phyloP scores from a whole-genome alignment of 2,888 invertebrate genomes.

The Sisyra terminalis region DNA sequence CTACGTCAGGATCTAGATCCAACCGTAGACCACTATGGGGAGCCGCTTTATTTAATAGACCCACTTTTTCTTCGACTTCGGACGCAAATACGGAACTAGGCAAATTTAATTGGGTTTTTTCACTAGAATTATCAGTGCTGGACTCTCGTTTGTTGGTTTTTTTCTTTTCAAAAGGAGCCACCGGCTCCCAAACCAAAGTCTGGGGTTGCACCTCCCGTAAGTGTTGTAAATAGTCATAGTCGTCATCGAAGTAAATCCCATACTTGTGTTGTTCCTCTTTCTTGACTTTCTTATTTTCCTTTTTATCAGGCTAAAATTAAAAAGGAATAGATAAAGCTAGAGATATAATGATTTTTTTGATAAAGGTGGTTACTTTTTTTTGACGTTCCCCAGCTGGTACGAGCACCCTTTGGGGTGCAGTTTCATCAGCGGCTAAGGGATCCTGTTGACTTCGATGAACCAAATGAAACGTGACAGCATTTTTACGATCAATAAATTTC shows the following conservation, averaged over 20 bases:
- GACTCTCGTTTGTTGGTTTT: slow-evolving; percentile 18
- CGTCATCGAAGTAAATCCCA: slow-evolving; percentile 88
- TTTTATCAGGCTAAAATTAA: no score
- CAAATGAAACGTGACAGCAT: slow-evolving; percentile 78
- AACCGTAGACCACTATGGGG: slow-evolving; percentile 39
- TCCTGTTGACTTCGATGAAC: slow-evolving; percentile 90
- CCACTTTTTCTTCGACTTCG: slow-evolving; percentile 68
- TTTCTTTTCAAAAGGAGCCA: slow-evolving; percentile 23
- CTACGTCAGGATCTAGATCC: slow-evolving; percentile 80
- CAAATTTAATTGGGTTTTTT: slow-evolving; percentile 30
- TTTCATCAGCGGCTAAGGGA: slow-evolving; percentile 77
- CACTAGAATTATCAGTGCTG: slow-evolving; percentile 18
- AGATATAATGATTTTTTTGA: background rate
- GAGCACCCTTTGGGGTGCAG: slow-evolving; percentile 75
- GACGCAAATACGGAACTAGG: slow-evolving; percentile 85
- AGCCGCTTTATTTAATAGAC: slow-evolving; percentile 67
- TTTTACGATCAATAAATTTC: slow-evolving; percentile 83
- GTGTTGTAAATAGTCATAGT: slow-evolving; percentile 91
- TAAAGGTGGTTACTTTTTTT: background rate
- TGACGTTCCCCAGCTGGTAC: slow-evolving; percentile 31
- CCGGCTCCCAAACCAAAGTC: slow-evolving; percentile 33
- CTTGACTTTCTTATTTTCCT: no score
- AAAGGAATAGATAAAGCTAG: slow-evolving; percentile 5
- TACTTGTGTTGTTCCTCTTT: slow-evolving; percentile 63
- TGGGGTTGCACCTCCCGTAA: slow-evolving; percentile 43